These are phyloP conservation scores for Varanus salvator DNA, from an alignment of 2,113 vertebrate species.

Conservation along the genomic window DNA sequence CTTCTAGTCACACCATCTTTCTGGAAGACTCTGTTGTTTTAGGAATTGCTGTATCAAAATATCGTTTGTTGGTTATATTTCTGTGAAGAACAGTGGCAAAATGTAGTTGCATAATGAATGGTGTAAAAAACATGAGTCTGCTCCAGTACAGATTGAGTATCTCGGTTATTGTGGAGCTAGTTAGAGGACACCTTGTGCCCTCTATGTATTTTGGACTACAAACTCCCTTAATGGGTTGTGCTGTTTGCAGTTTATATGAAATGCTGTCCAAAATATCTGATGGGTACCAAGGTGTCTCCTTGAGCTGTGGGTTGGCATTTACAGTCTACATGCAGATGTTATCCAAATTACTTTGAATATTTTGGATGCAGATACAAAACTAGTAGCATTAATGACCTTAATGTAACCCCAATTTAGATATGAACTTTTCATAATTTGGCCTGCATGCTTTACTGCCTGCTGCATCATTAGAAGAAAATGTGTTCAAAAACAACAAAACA, in stretches of 20 bases:
- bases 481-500: background rate
- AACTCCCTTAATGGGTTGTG: no score
- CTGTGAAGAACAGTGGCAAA: background rate
- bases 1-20: background rate
- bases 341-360: background rate
- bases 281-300: no score
- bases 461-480: constrained; percentile 26
- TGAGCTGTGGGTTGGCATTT: background rate
- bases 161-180: background rate
- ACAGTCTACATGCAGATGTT: background rate
- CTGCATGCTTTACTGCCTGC: background rate
- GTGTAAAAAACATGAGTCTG: background rate
- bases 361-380: background rate
- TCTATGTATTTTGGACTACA: no score
- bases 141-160: background rate
- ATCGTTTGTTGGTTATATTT: background rate
- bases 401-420: background rate
- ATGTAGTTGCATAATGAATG: background rate
- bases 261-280: no score
- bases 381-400: background rate
- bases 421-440: constrained; percentile 18
- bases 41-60: constrained; percentile 30
- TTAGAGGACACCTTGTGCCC: no score
- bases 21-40: background rate
- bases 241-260: no score